phyloP scores from a whole-genome alignment of 2,888 invertebrate species.

The Temnothorax unifasciatus region DNA sequence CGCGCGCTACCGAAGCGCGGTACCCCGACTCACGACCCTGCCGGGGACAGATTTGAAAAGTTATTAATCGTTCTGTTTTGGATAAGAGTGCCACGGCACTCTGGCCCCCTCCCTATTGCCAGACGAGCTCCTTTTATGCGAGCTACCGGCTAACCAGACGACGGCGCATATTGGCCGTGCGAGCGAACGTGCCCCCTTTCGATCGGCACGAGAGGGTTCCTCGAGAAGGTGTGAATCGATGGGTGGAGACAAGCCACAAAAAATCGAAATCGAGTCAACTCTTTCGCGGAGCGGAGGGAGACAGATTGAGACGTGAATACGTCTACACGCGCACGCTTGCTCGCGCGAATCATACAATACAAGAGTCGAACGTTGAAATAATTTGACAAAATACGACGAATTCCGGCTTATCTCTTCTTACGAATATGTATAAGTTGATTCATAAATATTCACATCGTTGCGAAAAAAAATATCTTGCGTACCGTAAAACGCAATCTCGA shows the following conservation, averaged over 20 bases:
- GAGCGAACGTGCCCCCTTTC: conserved; percentile 61
- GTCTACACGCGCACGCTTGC: neutral
- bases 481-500: conserved; percentile 2
- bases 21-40: conserved; percentile 76
- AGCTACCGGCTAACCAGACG: conserved; percentile 63
- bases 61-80: conserved; percentile 85
- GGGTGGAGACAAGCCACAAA: conserved; percentile 60
- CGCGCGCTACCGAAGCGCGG: conserved; percentile 80
- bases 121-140: conserved; percentile 54
- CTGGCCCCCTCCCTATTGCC: conserved; percentile 13
- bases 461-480: neutral
- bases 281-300: neutral
- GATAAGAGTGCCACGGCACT: conserved; percentile 66
- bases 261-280: conserved; percentile 43
- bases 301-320: conserved; percentile 36
- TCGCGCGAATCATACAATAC: neutral
- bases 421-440: neutral
- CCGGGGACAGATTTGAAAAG: conserved; percentile 84
- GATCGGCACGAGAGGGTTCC: conserved; percentile 55
- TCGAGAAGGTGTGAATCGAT: conserved; percentile 71
- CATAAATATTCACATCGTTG: conserved; percentile 38
- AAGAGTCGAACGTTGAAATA: neutral
- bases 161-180: conserved; percentile 62
- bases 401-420: neutral
- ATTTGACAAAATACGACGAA: neutral